phyloP scores from a whole-genome alignment of 2,113 vertebrate genomes.

The Indicator maculatus region DNA sequence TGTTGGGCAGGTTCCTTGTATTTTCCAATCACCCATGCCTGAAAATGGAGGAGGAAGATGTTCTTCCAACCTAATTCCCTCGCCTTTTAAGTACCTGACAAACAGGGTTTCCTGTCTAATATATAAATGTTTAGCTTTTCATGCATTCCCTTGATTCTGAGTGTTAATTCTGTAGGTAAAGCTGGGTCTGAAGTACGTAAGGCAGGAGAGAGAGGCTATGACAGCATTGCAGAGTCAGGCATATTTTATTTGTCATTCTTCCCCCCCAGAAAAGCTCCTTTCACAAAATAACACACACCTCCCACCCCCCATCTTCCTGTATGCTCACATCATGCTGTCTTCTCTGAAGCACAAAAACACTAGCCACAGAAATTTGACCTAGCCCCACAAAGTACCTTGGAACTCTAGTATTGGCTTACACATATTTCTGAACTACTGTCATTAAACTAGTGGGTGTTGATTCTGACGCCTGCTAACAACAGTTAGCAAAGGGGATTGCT shows the following conservation, averaged over 20 bases:
- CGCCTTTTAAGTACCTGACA: neutral
- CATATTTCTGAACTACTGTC: neutral
- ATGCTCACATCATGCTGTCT: neutral
- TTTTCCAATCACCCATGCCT: neutral
- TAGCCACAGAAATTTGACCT: neutral
- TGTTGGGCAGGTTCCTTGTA: neutral
- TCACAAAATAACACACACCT: neutral
- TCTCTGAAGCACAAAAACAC: neutral
- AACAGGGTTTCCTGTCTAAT: neutral
- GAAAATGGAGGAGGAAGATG: neutral
- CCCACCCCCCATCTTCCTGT: neutral
- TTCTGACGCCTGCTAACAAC: neutral
- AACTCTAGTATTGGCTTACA: neutral
- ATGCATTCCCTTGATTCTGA: neutral
- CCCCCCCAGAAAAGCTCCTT: neutral
- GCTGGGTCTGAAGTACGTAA: neutral
- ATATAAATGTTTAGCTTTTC: neutral
- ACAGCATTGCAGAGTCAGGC: neutral
- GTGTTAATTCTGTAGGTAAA: neutral
- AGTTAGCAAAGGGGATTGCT: neutral
- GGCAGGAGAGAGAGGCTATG: neutral
- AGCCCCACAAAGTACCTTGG: neutral
- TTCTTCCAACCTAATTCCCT: neutral
- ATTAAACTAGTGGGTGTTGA: neutral
- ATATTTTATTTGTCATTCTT: neutral